These are phyloP conservation scores for Leptinotarsa juncta DNA, from an alignment of 2,888 invertebrate genomes.

Conservation along the genomic window DNA sequence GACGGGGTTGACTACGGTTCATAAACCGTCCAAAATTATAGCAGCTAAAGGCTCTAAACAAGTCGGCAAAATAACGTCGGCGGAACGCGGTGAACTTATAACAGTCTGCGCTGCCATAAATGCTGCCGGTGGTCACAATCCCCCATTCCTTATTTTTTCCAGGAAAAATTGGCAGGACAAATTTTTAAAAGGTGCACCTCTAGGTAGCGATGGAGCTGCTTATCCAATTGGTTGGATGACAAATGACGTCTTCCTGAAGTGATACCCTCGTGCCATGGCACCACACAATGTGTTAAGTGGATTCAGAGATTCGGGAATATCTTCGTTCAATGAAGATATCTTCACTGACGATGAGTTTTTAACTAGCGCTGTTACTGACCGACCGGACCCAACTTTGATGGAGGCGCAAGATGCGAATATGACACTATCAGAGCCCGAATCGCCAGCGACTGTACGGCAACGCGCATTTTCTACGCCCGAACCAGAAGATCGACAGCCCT, in stretches of 20 bases:
- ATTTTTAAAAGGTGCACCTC: conserved; percentile 11
- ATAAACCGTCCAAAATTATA: conserved; percentile 33
- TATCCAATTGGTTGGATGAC: conserved; percentile 29
- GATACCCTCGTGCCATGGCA: not conserved
- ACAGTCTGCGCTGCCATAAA: conserved; percentile 28
- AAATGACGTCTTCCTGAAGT: conserved; percentile 40
- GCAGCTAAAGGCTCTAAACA: conserved; percentile 20
- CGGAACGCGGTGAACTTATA: conserved; percentile 33
- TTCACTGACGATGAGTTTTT: too few relatives aligned
- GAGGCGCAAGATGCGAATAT: too few relatives aligned
- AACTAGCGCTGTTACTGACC: too few relatives aligned
- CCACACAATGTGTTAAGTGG: not conserved
- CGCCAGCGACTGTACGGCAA: too few relatives aligned
- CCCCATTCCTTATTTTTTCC: conserved; percentile 29
- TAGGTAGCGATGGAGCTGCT: conserved; percentile 8
- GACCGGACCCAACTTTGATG: too few relatives aligned
- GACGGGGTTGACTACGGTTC: conserved; percentile 32
- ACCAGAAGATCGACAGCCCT: too few relatives aligned
- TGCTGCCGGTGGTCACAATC: conserved; percentile 21
- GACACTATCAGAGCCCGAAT: too few relatives aligned
- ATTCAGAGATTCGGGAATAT: too few relatives aligned
- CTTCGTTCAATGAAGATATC: too few relatives aligned
- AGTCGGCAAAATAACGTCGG: conserved; percentile 22
- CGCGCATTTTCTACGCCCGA: too few relatives aligned
- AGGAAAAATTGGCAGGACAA: conserved; percentile 14